Evolutionary conservation across 2,113 vertebrate genomes (phyloP).

Genomic region (Sterrhoptilus dennistouni): DNA sequence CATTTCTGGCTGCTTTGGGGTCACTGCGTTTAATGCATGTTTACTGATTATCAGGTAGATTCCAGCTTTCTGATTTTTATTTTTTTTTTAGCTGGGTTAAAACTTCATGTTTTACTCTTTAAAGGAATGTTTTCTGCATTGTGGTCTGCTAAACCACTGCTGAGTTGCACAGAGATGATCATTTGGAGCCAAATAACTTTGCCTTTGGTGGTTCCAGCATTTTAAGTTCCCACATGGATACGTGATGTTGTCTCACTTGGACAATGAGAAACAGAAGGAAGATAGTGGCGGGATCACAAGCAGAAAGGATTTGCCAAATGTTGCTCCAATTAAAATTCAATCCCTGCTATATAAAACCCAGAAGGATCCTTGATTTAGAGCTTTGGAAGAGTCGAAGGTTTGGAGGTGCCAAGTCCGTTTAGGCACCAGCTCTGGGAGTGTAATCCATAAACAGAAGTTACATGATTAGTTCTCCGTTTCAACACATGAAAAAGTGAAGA

Average conservation of each 20-base stretch:
- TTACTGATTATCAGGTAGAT: neutral
- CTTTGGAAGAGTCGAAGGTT: neutral
- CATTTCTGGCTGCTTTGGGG: neutral
- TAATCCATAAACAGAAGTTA: neutral
- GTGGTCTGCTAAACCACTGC: neutral
- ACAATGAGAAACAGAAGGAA: neutral
- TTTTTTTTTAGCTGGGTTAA: neutral
- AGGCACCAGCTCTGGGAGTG: neutral
- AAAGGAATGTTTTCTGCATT: neutral
- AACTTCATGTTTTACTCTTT: neutral
- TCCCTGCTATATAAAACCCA: neutral
- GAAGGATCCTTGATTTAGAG: neutral
- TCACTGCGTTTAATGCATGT: neutral
- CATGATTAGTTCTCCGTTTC: neutral
- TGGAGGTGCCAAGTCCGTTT: neutral
- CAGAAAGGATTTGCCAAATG: neutral
- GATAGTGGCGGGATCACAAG: neutral
- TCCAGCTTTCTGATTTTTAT: neutral
- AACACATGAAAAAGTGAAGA: neutral
- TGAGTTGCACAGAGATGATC: neutral
- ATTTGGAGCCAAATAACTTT: neutral
- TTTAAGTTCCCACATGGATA: neutral
- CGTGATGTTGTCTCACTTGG: neutral
- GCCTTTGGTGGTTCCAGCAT: neutral
- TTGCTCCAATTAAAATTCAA: neutral